These are phyloP conservation scores for Zeuzera pyrina DNA, from an alignment of 2,888 invertebrate genomes.

Conservation along the genomic window DNA sequence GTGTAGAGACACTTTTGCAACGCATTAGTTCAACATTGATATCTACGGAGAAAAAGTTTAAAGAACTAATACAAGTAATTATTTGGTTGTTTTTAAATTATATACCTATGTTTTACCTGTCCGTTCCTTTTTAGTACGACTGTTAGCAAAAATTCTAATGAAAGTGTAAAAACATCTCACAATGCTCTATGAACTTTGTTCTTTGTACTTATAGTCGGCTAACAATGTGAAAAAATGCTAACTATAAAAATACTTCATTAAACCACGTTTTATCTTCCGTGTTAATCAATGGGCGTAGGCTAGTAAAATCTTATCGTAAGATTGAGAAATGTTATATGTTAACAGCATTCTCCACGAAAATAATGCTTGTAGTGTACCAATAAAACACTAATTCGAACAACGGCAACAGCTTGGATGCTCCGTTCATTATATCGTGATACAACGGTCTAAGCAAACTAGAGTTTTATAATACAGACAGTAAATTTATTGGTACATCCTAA, in stretches of 20 bases:
- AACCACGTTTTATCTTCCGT: conserved; percentile 52
- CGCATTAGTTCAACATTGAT: no score
- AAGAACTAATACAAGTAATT: no score
- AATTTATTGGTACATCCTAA: conserved; percentile 54
- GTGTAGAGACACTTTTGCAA: no score
- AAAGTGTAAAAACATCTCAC: no score
- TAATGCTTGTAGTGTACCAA: conserved; percentile 9
- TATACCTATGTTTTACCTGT: no score
- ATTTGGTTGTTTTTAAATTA: no score
- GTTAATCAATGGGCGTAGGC: conserved; percentile 63
- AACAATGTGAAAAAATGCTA: conserved; percentile 60
- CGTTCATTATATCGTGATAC: conserved; percentile 20
- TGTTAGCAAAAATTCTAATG: no score
- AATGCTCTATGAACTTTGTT: no score
- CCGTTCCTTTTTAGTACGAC: no score
- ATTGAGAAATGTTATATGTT: conserved; percentile 22
- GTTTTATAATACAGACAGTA: conserved; percentile 43
- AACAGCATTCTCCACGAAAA: conserved; percentile 7
- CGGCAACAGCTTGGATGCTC: conserved; percentile 9
- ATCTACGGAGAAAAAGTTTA: no score
- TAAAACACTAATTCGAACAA: no score
- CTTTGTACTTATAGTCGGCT: conserved; percentile 33
- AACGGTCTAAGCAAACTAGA: conserved; percentile 43
- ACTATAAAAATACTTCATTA: conserved; percentile 64
- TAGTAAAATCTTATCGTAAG: conserved; percentile 37